phyloP scores from a whole-genome alignment of 2,888 invertebrate genomes.

The Chloromyia formosa region DNA sequence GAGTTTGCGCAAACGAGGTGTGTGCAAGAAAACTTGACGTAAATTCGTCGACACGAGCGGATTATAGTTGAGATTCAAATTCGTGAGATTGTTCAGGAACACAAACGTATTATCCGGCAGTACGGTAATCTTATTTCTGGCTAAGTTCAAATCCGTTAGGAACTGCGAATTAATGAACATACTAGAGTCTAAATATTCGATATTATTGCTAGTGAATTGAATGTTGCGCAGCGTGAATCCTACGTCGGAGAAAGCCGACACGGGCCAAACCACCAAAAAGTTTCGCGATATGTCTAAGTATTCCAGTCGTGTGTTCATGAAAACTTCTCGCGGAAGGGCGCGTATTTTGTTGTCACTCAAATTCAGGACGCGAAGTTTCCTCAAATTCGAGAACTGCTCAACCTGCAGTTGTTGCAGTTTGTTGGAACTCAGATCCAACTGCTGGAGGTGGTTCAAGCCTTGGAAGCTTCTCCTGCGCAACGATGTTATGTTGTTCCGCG shows the following conservation, averaged over 20 bases:
- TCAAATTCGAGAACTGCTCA: conserved; percentile 81
- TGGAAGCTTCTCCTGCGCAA: conserved; percentile 81
- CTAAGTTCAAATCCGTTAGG: conserved; percentile 79
- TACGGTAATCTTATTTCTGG: conserved; percentile 82
- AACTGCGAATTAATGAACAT: conserved; percentile 86
- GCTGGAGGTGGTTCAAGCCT: conserved; percentile 77
- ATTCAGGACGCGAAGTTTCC: conserved; percentile 77
- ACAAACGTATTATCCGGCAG: conserved; percentile 90
- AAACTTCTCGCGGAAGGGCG: conserved; percentile 79
- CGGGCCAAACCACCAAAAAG: conserved; percentile 81
- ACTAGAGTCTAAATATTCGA: conserved; percentile 88
- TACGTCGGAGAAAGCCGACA: conserved; percentile 78
- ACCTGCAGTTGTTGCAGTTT: conserved; percentile 78
- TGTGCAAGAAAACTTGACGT: conserved; percentile 87
- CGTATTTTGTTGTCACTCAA: conserved; percentile 77
- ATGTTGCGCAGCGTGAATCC: conserved; percentile 81
- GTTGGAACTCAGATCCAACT: conserved; percentile 82
- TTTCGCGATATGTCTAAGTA: conserved; percentile 83
- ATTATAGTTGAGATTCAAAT: conserved; percentile 83
- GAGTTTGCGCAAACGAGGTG: conserved; percentile 81
- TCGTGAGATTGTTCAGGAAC: conserved; percentile 79
- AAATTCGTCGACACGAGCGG: conserved; percentile 83
- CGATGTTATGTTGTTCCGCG: conserved; percentile 76
- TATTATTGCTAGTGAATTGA: conserved; percentile 79
- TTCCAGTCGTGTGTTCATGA: conserved; percentile 81